Evolutionary conservation across 2,888 invertebrate species (phyloP).

Genomic region (Dicyrtomina minuta): DNA sequence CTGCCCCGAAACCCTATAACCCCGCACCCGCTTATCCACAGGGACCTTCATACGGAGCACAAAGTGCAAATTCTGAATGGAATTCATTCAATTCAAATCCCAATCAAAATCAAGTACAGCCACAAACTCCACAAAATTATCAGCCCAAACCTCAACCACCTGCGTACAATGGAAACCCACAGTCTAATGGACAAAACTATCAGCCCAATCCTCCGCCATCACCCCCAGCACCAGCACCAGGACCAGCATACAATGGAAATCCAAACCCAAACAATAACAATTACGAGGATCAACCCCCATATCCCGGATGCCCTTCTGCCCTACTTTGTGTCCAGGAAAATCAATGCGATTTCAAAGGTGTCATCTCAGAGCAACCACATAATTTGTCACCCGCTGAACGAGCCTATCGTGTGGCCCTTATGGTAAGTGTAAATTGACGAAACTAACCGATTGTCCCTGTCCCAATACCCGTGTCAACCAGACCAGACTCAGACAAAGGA

Average conservation of each 20-base stretch:
- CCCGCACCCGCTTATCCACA: neutral
- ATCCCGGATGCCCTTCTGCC: constrained; percentile 66
- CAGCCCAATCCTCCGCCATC: too few relatives aligned
- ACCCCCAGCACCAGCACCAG: neutral
- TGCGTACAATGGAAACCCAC: neutral
- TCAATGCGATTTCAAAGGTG: constrained; percentile 75
- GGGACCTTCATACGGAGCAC: neutral
- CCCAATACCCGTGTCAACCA: neutral
- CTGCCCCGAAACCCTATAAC: neutral
- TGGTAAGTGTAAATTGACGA: too few relatives aligned
- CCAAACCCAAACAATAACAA: constrained; percentile 17
- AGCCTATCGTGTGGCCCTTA: constrained; percentile 75
- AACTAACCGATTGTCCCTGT: too few relatives aligned
- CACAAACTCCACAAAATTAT: too few relatives aligned
- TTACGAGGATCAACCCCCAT: constrained; percentile 56
- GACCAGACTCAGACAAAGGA: neutral
- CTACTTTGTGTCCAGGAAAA: constrained; percentile 77
- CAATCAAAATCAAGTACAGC: neutral
- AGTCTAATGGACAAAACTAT: constrained; percentile 10
- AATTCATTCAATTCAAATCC: neutral
- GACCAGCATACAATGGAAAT: too few relatives aligned
- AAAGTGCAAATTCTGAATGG: neutral
- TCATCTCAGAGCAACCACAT: too few relatives aligned
- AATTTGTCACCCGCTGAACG: constrained; percentile 69
- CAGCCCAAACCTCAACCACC: too few relatives aligned